Evolutionary conservation across 2,888 invertebrate species (phyloP), one percentile per base, ranked within the genome.

Genomic region (Nineta flava): DNA sequence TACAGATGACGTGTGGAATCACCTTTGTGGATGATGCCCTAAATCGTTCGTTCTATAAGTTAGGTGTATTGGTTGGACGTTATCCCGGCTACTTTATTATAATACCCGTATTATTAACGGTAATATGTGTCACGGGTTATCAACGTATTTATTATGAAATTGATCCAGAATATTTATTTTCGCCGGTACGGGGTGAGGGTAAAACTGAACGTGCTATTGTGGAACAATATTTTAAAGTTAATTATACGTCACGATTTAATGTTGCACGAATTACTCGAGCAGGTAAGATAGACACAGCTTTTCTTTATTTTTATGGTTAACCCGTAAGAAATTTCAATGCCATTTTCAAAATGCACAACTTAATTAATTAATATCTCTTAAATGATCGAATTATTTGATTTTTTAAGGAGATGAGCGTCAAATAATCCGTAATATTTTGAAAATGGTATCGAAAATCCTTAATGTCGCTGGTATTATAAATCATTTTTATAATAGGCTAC

Each of bases 81-180:
- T 79, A 85, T 67, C 91, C 91, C 1, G 88, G 87, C 53, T 91
- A 91, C 70, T 92, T 91, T 71, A 76, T 92, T 56, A 81, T 92
- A 59, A 75, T 92, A 50, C 92, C 92, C n/a, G 67, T 91, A 35
- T 75, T 92, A 46, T 68, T 92, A 50, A 80, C 87, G 1, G 67
- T 83, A 50, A 75, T 92, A 48, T 86, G 87, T 66, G 77, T 87
- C 65, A 92, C 92, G 19, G 92, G 92, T 48, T 87, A 85, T 67
- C 92, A 92, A 68, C 75, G 79, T 64, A 76, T 92, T 52, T 72
- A 82, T 63, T 91, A 90, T 69, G 87, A 91, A 70, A 91, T 91
- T 70, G 92, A 92, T 66, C 92, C 92, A 1, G 92, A 92, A 65
- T 93, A 92, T 68, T 74, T 93, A 15, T 93, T 92, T 71, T 88